These are phyloP conservation scores for Athalia cordata DNA, from an alignment of 2,888 invertebrate genomes.

Conservation along the genomic window DNA sequence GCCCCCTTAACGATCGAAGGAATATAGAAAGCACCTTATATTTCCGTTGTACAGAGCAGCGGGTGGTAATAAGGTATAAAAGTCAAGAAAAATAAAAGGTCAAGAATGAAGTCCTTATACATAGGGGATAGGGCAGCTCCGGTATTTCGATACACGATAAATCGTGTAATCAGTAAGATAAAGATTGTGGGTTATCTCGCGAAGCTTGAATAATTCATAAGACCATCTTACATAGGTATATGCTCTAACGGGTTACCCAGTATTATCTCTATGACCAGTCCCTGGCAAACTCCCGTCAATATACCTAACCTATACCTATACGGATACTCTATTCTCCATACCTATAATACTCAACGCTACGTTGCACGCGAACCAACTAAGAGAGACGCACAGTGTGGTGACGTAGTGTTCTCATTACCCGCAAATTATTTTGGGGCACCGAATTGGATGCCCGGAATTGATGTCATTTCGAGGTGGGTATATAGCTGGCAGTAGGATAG, in stretches of 20 bases:
- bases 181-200: background rate
- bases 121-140: too few species aligned
- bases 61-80: too few species aligned
- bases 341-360: constrained; percentile 4
- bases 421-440: constrained; percentile 61
- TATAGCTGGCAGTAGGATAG: too few species aligned
- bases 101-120: too few species aligned
- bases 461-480: constrained; percentile 25
- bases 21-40: too few species aligned
- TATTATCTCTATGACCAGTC: constrained; percentile 2
- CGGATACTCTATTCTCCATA: background rate
- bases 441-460: constrained; percentile 55
- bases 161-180: too few species aligned
- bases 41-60: too few species aligned
- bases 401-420: constrained; percentile 61
- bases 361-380: background rate
- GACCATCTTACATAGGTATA: background rate
- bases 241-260: background rate
- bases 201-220: background rate
- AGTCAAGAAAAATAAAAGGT: too few species aligned
- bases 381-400: constrained; percentile 17
- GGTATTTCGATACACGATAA: too few species aligned
- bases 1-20: too few species aligned
- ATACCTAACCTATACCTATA: background rate
- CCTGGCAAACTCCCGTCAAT: background rate